Conservation (phyloP, 2,113 vertebrate species). For the Polypterus bichir region DNA sequence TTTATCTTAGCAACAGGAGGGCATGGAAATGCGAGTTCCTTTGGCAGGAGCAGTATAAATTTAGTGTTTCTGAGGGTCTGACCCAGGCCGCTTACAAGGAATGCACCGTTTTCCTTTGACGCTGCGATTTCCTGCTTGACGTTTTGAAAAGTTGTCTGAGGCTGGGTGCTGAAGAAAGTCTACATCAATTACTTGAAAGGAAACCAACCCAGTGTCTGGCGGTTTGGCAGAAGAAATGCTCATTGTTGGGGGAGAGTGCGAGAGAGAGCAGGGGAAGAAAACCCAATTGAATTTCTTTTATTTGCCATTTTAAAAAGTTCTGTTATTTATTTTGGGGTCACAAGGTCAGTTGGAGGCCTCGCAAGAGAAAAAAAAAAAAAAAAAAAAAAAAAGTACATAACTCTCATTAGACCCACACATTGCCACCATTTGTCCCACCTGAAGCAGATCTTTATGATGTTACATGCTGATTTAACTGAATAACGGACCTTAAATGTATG, state of each 20-base stretch:
- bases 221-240: conserved; percentile 47
- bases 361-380: conserved; percentile 20
- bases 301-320: conserved; percentile 26
- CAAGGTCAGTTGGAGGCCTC: conserved; percentile 19
- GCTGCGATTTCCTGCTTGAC: conserved; percentile 61
- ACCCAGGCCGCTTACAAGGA: conserved; percentile 52
- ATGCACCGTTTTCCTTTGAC: conserved; percentile 50
- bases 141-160: conserved; percentile 48
- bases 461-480: too few species aligned
- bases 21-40: conserved; percentile 46
- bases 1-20: conserved; percentile 63
- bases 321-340: conserved; percentile 27
- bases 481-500: too few species aligned
- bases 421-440: too few species aligned
- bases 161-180: conserved; percentile 41
- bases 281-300: conserved; percentile 25
- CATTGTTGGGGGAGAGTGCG: conserved; percentile 44
- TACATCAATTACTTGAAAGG: conserved; percentile 62
- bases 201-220: conserved; percentile 50
- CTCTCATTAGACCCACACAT: conserved; percentile 21
- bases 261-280: conserved; percentile 6
- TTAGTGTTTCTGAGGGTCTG: conserved; percentile 43
- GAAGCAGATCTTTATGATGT: too few species aligned
- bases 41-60: conserved; percentile 57
- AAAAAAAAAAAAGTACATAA: conserved; percentile 12